These are phyloP conservation scores for Psophia crepitans DNA, from an alignment of 2,113 vertebrate genomes.

Conservation along the genomic window DNA sequence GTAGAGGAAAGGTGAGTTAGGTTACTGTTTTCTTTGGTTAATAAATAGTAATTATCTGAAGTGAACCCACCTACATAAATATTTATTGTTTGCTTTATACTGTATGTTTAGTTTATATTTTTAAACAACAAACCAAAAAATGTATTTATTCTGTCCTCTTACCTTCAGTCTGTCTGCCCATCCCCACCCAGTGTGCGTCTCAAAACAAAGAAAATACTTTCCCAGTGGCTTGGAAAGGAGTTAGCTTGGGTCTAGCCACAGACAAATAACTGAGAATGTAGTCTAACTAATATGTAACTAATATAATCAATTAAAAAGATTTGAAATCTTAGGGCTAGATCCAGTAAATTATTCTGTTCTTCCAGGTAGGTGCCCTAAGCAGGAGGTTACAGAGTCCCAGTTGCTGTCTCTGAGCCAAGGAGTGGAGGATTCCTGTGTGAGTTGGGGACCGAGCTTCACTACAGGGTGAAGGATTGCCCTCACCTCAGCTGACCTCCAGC, in stretches of 20 bases:
- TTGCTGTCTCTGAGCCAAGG: background rate
- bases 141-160: background rate
- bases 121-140: background rate
- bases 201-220: background rate
- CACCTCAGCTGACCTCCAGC: background rate
- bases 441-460: background rate
- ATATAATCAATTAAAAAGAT: background rate
- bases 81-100: constrained; percentile 6
- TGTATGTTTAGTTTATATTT: background rate
- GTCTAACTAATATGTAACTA: background rate
- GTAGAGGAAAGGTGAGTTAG: background rate
- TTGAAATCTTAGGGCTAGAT: background rate
- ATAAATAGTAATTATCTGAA: background rate
- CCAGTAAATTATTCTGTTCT: background rate
- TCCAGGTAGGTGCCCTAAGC: background rate
- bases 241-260: background rate
- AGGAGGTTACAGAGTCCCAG: background rate
- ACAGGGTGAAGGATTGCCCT: background rate
- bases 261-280: background rate
- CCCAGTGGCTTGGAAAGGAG: background rate
- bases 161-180: background rate
- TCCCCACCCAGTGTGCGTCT: background rate
- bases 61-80: background rate
- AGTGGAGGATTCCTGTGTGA: background rate
- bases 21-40: background rate